Conservation (phyloP, 1,140 invertebrate species). For the Coboldia fuscipes region DNA sequence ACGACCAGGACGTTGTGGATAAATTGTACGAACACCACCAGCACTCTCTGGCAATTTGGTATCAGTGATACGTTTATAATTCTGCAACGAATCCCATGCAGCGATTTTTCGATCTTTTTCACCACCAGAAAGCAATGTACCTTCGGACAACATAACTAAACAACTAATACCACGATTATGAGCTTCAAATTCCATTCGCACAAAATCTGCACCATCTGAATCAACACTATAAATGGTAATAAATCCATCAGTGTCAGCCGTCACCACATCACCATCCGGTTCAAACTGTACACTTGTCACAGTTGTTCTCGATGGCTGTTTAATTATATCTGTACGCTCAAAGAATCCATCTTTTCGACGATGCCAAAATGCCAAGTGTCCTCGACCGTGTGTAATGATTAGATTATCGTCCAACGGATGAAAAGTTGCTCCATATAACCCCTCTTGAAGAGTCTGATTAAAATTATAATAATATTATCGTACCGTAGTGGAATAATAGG, state of each 20-base stretch:
- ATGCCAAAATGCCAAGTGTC: slow-evolving; percentile 85
- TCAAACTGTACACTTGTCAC: slow-evolving; percentile 77
- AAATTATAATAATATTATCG: not conserved
- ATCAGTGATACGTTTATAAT: slow-evolving; percentile 76
- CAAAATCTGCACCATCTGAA: slow-evolving; percentile 68
- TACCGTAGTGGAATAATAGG: not conserved
- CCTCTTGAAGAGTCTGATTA: slow-evolving; percentile 70
- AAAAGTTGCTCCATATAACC: slow-evolving; percentile 73
- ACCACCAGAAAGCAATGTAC: slow-evolving; percentile 70
- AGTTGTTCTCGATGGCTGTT: slow-evolving; percentile 59
- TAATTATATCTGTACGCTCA: slow-evolving; percentile 67
- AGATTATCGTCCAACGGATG: slow-evolving; percentile 84
- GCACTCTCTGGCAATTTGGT: slow-evolving; percentile 69
- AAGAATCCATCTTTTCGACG: slow-evolving; percentile 72
- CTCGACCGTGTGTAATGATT: slow-evolving; percentile 80
- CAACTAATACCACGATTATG: slow-evolving; percentile 72
- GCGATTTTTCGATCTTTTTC: slow-evolving; percentile 75
- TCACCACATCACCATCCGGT: slow-evolving; percentile 80
- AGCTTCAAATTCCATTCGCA: slow-evolving; percentile 70
- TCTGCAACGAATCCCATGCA: slow-evolving; percentile 77
- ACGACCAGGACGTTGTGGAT: slow-evolving; percentile 60
- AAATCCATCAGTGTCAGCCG: slow-evolving; percentile 83
- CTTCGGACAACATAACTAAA: slow-evolving; percentile 69
- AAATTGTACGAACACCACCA: slow-evolving; percentile 68
- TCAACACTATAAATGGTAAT: slow-evolving; percentile 85